Base-by-base conservation (phyloP, 1,140 invertebrate species). In the Antheraea pernyi region DNA sequence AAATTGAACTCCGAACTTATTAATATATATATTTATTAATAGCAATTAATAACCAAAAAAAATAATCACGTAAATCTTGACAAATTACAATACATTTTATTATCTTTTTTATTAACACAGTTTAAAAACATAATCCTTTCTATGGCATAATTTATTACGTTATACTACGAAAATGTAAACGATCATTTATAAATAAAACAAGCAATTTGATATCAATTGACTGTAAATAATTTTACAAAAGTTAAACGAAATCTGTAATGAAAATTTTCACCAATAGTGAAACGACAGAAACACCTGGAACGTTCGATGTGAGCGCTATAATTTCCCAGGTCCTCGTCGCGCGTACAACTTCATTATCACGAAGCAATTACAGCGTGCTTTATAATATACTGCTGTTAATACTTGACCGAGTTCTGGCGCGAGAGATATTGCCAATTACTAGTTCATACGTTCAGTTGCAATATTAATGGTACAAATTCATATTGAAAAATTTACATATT, bases 341-440 rank as follows among this genome's bases (percentile, higher is more conserved):
- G 64, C 71, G 73, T 70, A 66, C 69, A 81, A 79, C 71, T 81
- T 83, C 73, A 83, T 83, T 83, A 83, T 74, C 67, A 75, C 68
- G 36, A 65, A 72, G 75, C 81, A 83, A 81, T 81, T 81, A 83
- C 73, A 72, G 65, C 59, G 70, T 66, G 72, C 70, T 53, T 53
- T 73, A 72, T 73, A 72, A 75, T 73, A 72, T 73, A 75, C 72
- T 59, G 53, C 39, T 59, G 72, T 79, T 79, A 71, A 77, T 78
- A 80, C 74, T 79, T 75, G 74, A 80, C 78, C 70, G 74, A 70
- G 74, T 77, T 75, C 39, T 59, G 37, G 61, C 22, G 22, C n/a
- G 19, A 19, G 59, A 53, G 46, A 53, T 53, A 53, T 53, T 53
- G 46, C 11, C 46, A 53, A 53, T 53, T 53, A 53, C 18, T 36